These are phyloP conservation scores for Tipula unca DNA, from an alignment of 2,888 invertebrate genomes.

Conservation along the genomic window DNA sequence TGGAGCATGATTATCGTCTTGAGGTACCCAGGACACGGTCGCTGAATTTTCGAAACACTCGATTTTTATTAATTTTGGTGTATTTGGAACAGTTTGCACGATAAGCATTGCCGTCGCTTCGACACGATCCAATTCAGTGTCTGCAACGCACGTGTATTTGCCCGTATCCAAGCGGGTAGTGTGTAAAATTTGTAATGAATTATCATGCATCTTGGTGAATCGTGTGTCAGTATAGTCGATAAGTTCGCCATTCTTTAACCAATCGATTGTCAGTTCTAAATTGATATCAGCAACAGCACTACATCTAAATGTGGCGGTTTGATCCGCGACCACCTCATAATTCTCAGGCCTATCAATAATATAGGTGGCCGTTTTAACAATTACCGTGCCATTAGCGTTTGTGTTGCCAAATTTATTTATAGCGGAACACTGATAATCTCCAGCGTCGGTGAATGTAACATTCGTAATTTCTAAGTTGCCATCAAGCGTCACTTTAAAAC, in stretches of 20 bases:
- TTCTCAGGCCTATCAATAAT: slow-evolving; percentile 84
- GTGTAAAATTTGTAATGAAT: slow-evolving; percentile 88
- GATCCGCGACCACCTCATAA: slow-evolving; percentile 85
- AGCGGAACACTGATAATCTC: slow-evolving; percentile 88
- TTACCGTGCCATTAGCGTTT: slow-evolving; percentile 69
- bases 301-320: slow-evolving; percentile 86
- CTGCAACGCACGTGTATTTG: slow-evolving; percentile 88
- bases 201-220: slow-evolving; percentile 78
- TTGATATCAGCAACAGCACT: slow-evolving; percentile 90
- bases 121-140: slow-evolving; percentile 79
- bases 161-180: slow-evolving; percentile 93
- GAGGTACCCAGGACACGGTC: slow-evolving; percentile 75
- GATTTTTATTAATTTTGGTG: slow-evolving; percentile 60
- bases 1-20: slow-evolving; percentile 91
- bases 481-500: slow-evolving; percentile 64
- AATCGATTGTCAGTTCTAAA: slow-evolving; percentile 67
- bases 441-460: slow-evolving; percentile 81
- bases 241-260: slow-evolving; percentile 77
- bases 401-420: slow-evolving; percentile 83
- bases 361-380: slow-evolving; percentile 78
- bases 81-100: slow-evolving; percentile 93
- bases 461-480: slow-evolving; percentile 77
- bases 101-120: slow-evolving; percentile 79
- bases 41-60: slow-evolving; percentile 66
- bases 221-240: slow-evolving; percentile 78